Percentiles rank a stretch among this genome's conserved stretches.
Conservation (phyloP, 2,797 vertebrate genomes). For the Liparis tanakae region DNA sequence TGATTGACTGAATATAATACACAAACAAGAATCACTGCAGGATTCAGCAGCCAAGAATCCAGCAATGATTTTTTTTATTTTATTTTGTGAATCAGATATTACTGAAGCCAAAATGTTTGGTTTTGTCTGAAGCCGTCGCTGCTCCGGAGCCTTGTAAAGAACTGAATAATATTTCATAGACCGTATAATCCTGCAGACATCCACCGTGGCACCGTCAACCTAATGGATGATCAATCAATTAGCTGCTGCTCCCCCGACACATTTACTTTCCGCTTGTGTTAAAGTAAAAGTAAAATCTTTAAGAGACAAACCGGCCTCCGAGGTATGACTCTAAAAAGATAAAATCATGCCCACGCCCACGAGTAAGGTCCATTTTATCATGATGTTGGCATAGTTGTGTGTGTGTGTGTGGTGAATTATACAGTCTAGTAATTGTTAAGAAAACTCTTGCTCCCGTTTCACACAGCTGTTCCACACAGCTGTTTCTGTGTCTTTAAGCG, state of each 20-base stretch:
- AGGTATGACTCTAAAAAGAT: not conserved
- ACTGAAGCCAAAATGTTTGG: not conserved
- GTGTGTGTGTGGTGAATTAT: not conserved
- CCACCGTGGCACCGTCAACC: not conserved
- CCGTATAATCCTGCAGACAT: not conserved
- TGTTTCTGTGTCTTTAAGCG: not conserved
- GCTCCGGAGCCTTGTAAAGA: not conserved
- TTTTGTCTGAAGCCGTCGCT: not conserved
- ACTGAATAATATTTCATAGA: not conserved
- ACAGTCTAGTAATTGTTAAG: not conserved
- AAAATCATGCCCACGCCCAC: not conserved
- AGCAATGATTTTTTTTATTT: not conserved
- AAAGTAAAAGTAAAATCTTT: not conserved
- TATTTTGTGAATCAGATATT: not conserved
- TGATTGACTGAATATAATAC: too few species aligned
- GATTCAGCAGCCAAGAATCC: constrained; percentile 2
- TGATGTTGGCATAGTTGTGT: not conserved
- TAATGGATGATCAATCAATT: not conserved
- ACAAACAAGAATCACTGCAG: not conserved
- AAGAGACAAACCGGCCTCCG: not conserved
- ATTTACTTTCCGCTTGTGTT: not conserved
- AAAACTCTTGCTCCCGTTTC: not conserved
- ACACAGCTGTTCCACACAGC: not conserved
- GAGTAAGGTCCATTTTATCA: not conserved
- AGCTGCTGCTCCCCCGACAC: not conserved